Base-by-base conservation (phyloP, 2,888 invertebrate species). In the Oligia latruncula region DNA sequence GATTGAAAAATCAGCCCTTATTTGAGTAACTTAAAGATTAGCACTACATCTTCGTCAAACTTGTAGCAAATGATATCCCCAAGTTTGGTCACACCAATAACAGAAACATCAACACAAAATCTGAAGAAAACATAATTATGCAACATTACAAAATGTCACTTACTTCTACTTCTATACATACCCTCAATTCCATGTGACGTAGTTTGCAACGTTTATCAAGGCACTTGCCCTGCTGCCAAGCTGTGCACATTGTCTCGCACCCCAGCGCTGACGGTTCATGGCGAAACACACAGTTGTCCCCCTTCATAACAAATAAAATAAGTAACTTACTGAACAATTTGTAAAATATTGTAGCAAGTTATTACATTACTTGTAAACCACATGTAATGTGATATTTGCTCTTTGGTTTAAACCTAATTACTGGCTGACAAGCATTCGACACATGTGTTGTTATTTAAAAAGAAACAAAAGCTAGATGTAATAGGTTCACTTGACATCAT, bases 181-280 rank as follows among this genome's bases (percentile, higher is more conserved):
- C 98, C 96, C 98, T 97, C 87, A 98, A 97, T 94, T 98, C 98
- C 98, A 98, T 98, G 94, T 99, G 99, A 91, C 99, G 97, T 91
- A 98, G 98, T 93, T 98, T 98, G 95, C 99, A 99, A 89, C 98
- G 97, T 90, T 98, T 97, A 91, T 98, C 98, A 64, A 97, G 96
- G 93, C 99, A 99, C 93, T 98, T 98, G 88, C 98, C 98, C 93
- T 98, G 98, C 93, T 98, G 98, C 99, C 99, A 99, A 86, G 98
- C 98, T 17, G 97, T 95, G 94, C 99, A 99, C 94, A 98, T 98
- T 2, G 98, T 98, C 96, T 98, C 98, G 92, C 98, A 98, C 64
- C 98, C 98, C 90, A 98, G 97, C 20, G 99, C 99, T 79, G 98
- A 97, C 76, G 98, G 98, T 95, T 98, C 98, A 97, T 99, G 99